These are phyloP conservation scores for Ditylenchus dipsaci DNA, from an alignment of 1,140 invertebrate species.

Conservation along the genomic window DNA sequence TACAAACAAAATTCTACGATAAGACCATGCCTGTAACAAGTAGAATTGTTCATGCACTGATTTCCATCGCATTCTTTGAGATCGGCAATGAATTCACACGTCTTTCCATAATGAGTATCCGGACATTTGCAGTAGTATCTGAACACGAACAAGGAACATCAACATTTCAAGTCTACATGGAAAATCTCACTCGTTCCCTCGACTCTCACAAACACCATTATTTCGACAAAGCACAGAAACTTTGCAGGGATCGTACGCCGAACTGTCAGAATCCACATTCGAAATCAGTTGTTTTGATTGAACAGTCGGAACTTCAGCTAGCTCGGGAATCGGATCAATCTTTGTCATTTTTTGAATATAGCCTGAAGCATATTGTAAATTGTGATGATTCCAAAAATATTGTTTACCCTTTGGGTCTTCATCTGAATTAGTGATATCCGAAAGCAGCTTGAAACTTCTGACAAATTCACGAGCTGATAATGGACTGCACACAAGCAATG, in stretches of 20 bases:
- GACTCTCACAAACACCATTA: constrained; percentile 3
- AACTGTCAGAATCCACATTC: not conserved
- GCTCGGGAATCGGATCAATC: not conserved
- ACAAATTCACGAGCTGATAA: too few relatives aligned
- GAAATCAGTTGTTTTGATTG: not conserved
- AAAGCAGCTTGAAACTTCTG: too few relatives aligned
- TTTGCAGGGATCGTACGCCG: constrained; percentile 5
- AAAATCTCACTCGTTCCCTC: constrained; percentile 3
- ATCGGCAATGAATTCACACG: constrained; percentile 36
- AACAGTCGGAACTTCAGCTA: not conserved
- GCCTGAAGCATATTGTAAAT: not conserved
- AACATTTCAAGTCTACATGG: not conserved
- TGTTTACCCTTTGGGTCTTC: too few relatives aligned
- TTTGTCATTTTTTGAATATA: not conserved
- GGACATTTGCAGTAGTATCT: constrained; percentile 36
- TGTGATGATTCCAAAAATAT: too few relatives aligned
- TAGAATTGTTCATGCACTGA: constrained; percentile 30
- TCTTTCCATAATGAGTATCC: constrained; percentile 28
- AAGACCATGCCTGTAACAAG: constrained; percentile 34
- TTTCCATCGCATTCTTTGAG: constrained; percentile 18
- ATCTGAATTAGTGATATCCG: too few relatives aligned
- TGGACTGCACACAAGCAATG: too few relatives aligned
- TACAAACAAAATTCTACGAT: too few relatives aligned
- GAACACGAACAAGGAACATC: not conserved
- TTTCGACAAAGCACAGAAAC: constrained; percentile 16